phyloP scores from a whole-genome alignment of 1,140 invertebrate species.

The Triops longicaudatus region DNA sequence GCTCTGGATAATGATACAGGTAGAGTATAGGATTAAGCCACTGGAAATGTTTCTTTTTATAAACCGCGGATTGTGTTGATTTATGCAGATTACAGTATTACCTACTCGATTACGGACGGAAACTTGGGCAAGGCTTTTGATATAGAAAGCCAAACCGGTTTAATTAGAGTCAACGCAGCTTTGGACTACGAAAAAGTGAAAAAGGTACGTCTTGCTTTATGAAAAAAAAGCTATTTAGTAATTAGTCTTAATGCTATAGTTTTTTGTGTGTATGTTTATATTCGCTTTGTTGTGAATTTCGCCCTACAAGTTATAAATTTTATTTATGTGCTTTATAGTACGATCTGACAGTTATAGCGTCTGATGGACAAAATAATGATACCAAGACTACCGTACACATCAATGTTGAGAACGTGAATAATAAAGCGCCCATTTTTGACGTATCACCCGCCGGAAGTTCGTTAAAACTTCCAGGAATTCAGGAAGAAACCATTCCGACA shows the following conservation, averaged over 20 bases:
- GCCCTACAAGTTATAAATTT: neutral
- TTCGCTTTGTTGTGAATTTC: too few species aligned
- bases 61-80: neutral
- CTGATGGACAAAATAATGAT: slow-evolving; percentile 59
- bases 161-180: slow-evolving; percentile 61
- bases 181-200: slow-evolving; percentile 79
- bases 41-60: neutral
- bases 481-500: slow-evolving; percentile 27
- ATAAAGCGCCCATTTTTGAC: slow-evolving; percentile 68
- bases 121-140: slow-evolving; percentile 67
- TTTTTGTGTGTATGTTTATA: too few species aligned
- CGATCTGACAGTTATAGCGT: slow-evolving; percentile 61
- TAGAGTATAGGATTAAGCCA: neutral
- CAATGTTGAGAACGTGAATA: slow-evolving; percentile 69
- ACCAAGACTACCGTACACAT: slow-evolving; percentile 67
- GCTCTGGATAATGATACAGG: slow-evolving; percentile 65
- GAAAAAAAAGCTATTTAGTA: too few species aligned
- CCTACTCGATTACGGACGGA: slow-evolving; percentile 66
- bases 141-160: slow-evolving; percentile 64
- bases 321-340: slow-evolving; percentile 45
- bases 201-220: slow-evolving; percentile 37
- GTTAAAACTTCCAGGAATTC: neutral
- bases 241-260: too few species aligned
- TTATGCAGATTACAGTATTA: slow-evolving; percentile 56
- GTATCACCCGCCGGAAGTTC: slow-evolving; percentile 37